Percentiles rank a stretch among this genome's conserved stretches.
Conservation (phyloP, 2,113 vertebrate genomes). For the Heloderma charlesbogerti region DNA sequence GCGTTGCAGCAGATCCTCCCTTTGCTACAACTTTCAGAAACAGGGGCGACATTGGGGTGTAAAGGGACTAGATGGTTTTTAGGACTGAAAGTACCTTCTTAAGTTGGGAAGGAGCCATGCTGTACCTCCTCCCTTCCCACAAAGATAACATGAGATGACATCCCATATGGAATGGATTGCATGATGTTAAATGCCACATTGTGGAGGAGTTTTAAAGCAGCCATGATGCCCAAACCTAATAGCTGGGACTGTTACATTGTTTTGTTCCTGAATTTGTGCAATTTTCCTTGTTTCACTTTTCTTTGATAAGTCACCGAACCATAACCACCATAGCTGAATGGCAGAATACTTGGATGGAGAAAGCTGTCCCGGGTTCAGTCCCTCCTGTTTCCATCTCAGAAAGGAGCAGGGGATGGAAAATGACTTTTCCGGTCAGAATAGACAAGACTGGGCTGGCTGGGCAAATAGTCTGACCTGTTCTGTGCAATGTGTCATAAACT, state of each 20-base stretch:
- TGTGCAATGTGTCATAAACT: background rate
- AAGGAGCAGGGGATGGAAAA: background rate
- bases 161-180: background rate
- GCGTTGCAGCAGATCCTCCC: too few relatives aligned
- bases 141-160: background rate
- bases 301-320: background rate
- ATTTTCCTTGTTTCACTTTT: background rate
- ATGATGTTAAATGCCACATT: background rate
- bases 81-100: background rate
- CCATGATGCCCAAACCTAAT: background rate
- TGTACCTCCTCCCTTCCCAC: background rate
- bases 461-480: background rate
- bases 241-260: background rate
- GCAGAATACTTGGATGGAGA: background rate
- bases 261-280: background rate
- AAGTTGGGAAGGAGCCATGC: background rate
- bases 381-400: background rate
- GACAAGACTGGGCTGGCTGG: background rate
- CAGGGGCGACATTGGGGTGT: too few relatives aligned
- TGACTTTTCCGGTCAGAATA: background rate
- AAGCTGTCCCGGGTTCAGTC: too few relatives aligned
- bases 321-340: background rate
- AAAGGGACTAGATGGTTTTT: background rate
- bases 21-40: background rate
- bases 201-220: background rate